These are phyloP conservation scores for Micromys minutus DNA, from an alignment of 2,113 vertebrate genomes.

Conservation along the genomic window DNA sequence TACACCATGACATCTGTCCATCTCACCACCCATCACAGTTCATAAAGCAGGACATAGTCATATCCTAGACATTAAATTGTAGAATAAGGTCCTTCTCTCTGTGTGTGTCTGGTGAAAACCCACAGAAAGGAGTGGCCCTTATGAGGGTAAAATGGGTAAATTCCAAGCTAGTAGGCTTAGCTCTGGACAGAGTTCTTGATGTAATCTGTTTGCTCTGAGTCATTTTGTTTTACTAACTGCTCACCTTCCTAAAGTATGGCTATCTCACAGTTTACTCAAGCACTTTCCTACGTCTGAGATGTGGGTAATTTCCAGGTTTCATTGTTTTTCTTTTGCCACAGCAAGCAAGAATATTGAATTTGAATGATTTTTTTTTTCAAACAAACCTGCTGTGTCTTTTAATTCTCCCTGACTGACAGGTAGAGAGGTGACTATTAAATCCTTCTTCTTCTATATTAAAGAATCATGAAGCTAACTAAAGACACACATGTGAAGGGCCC, in stretches of 20 bases:
- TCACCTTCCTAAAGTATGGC: neutral
- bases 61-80: neutral
- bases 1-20: neutral
- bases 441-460: constrained; percentile 41
- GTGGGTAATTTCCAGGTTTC: neutral
- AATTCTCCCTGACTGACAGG: constrained; percentile 25
- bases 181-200: neutral
- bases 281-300: constrained; percentile 4
- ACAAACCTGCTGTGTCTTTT: neutral
- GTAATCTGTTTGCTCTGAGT: neutral
- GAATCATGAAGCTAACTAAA: neutral
- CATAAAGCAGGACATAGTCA: neutral
- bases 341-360: constrained; percentile 37
- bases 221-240: neutral
- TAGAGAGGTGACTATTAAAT: neutral
- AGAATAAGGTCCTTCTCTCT: neutral
- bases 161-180: neutral
- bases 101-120: neutral
- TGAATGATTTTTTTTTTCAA: constrained; percentile 37
- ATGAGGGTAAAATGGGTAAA: neutral
- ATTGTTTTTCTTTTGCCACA: neutral
- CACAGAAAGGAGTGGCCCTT: neutral
- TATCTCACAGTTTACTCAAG: neutral
- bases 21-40: neutral
- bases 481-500: neutral